phyloP scores from a whole-genome alignment of 2,113 vertebrate genomes.

The Tragelaphus imberbis region DNA sequence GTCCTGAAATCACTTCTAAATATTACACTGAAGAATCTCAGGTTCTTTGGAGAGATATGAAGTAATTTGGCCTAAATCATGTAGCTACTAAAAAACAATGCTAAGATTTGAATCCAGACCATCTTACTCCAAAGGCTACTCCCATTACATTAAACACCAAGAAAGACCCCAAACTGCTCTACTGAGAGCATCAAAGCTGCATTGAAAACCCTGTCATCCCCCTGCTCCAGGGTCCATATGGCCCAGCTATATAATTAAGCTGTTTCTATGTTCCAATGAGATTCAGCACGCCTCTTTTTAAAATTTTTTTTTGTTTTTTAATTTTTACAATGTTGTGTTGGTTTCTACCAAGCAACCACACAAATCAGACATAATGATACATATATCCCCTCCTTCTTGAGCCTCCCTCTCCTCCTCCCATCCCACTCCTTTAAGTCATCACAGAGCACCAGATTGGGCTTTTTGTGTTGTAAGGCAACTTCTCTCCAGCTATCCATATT shows the following conservation, averaged over 20 bases:
- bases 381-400: not conserved
- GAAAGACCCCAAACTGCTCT: not conserved
- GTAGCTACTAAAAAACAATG: not conserved
- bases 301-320: not conserved
- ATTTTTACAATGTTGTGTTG: not conserved
- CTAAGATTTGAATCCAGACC: not conserved
- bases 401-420: not conserved
- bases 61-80: not conserved
- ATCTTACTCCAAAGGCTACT: not conserved
- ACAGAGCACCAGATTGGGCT: not conserved
- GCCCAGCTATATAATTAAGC: not conserved
- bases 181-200: not conserved
- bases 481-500: not conserved
- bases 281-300: not conserved
- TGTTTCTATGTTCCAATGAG: not conserved
- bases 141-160: not conserved
- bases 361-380: not conserved
- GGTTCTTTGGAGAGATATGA: not conserved
- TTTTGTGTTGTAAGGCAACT: not conserved
- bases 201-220: not conserved
- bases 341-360: not conserved
- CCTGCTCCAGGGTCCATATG: not conserved
- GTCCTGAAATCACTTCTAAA: not conserved
- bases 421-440: not conserved
- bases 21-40: not conserved